phyloP scores from a whole-genome alignment of 2,797 vertebrate genomes.

The Coracias cyanogaster region DNA sequence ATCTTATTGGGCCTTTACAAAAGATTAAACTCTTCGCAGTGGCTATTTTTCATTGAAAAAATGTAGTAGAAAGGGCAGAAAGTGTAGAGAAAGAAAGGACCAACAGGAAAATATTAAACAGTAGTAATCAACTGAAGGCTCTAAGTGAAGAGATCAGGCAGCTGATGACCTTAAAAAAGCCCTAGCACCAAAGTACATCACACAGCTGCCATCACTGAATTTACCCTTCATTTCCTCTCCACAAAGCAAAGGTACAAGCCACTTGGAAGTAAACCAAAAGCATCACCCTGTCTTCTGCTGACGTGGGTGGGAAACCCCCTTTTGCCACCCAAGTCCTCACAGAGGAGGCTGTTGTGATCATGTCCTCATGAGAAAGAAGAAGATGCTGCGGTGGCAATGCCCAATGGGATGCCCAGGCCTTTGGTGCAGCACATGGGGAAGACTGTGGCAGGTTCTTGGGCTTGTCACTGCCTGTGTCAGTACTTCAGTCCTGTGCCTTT shows the following conservation, averaged over 20 bases:
- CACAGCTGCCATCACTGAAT: neutral
- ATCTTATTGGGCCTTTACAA: neutral
- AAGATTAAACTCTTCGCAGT: neutral
- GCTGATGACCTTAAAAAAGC: slow-evolving; percentile 46
- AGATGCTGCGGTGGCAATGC: slow-evolving; percentile 25
- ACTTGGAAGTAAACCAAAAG: slow-evolving; percentile 14
- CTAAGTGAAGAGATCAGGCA: neutral
- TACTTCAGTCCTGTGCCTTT: neutral
- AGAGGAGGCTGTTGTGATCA: neutral
- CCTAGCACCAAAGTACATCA: slow-evolving; percentile 2
- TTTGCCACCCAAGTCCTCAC: neutral
- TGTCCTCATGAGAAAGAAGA: slow-evolving; percentile 12
- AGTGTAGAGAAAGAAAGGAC: neutral
- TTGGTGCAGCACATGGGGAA: neutral
- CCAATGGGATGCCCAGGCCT: slow-evolving; percentile 12
- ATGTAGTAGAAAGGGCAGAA: neutral
- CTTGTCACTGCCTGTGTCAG: neutral
- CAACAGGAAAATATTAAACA: slow-evolving; percentile 40
- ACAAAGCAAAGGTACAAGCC: slow-evolving; percentile 2
- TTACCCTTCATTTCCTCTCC: slow-evolving; percentile 27
- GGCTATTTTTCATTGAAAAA: neutral
- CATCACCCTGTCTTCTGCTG: neutral
- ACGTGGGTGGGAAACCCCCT: neutral
- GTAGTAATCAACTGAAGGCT: neutral
- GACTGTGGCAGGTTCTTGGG: neutral